Evolutionary conservation across 2,888 invertebrate genomes (phyloP).

Genomic region (Danaus chrysippus): DNA sequence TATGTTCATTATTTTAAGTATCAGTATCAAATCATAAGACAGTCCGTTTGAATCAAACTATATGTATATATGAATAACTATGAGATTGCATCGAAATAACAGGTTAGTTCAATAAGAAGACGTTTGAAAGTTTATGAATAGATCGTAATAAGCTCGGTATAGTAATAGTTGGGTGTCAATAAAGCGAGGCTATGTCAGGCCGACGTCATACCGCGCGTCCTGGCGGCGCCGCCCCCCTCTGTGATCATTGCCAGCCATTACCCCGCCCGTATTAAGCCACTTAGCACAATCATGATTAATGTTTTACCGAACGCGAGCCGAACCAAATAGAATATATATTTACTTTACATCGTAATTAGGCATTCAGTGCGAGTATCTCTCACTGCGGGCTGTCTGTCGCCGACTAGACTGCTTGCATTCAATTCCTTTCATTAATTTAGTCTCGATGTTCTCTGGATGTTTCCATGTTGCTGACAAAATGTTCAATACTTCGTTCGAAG

Average conservation of each 20-base stretch:
- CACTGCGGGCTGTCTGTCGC: conserved; percentile 69
- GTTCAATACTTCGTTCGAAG: background rate
- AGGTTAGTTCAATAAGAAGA: background rate
- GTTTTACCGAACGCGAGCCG: conserved; percentile 73
- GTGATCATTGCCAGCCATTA: conserved; percentile 76
- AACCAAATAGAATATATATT: conserved; percentile 77
- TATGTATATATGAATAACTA: too few relatives aligned
- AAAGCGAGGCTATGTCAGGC: conserved; percentile 48
- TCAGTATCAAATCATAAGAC: too few relatives aligned
- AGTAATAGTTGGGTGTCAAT: conserved; percentile 23
- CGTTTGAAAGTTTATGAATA: conserved; percentile 6
- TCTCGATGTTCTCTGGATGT: conserved; percentile 32
- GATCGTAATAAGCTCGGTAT: conserved; percentile 33
- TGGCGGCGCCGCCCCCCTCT: conserved; percentile 72
- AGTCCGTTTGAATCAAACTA: too few relatives aligned
- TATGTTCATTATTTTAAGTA: too few relatives aligned
- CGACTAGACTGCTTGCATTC: conserved; percentile 61
- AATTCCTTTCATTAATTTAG: conserved; percentile 48
- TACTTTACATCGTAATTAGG: conserved; percentile 75
- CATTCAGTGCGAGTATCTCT: conserved; percentile 70
- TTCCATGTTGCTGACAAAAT: conserved; percentile 1
- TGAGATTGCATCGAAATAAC: background rate
- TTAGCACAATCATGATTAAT: conserved; percentile 80
- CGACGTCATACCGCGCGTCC: conserved; percentile 60
- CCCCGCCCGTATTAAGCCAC: conserved; percentile 79